These are phyloP conservation scores for Malurus elegans DNA, from an alignment of 2,113 vertebrate genomes.

Conservation along the genomic window DNA sequence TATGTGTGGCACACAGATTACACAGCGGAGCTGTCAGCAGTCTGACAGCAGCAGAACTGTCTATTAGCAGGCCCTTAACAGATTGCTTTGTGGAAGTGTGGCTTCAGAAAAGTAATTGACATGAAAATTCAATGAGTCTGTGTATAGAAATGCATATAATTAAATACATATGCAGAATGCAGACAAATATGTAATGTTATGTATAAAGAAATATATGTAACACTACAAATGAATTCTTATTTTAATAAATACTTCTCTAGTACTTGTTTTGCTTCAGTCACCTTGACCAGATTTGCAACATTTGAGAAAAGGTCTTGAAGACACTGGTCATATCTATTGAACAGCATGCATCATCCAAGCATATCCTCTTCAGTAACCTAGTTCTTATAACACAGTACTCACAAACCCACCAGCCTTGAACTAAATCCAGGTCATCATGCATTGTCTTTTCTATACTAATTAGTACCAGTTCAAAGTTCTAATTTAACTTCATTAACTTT, in stretches of 20 bases:
- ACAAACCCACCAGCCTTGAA: not conserved
- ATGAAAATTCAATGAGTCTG: not conserved
- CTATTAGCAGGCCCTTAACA: not conserved
- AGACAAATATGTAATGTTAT: fast-evolving
- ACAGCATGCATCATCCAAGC: not conserved
- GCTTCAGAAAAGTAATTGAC: not conserved
- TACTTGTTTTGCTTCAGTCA: not conserved
- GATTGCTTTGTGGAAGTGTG: not conserved
- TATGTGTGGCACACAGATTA: not conserved
- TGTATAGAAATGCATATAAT: not conserved
- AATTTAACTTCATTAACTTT: not conserved
- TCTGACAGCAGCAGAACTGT: not conserved
- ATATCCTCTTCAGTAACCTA: not conserved
- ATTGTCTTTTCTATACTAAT: not conserved
- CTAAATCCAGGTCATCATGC: not conserved
- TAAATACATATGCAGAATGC: not conserved
- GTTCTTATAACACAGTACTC: not conserved
- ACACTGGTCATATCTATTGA: not conserved
- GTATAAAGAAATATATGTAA: not conserved
- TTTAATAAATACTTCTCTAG: not conserved
- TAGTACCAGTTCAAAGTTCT: not conserved
- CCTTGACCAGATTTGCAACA: not conserved
- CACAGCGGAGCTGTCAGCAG: not conserved
- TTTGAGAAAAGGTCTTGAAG: not conserved
- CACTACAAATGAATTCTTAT: not conserved